Evolutionary conservation across 2,797 vertebrate species (phyloP), one percentile per base, ranked within the genome.

Genomic region (Danionella dracula): DNA sequence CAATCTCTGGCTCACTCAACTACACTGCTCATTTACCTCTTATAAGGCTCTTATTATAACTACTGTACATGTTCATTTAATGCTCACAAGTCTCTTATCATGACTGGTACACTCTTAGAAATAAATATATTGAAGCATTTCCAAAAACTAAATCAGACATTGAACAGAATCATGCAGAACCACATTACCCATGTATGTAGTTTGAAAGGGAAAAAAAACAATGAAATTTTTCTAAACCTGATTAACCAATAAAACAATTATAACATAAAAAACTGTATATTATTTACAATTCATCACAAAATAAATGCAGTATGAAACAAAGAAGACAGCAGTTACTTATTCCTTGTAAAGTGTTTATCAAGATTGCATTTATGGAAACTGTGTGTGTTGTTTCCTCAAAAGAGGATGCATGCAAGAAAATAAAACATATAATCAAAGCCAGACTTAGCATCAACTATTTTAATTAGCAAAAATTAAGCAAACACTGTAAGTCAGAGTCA

Each of bases 381-480:
- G 4, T 19, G 5, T 29, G 34, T 8, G 40, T 37, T 21, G 19
- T 49, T 38, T 41, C 20, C 27, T 42, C 23, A 44, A 58, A 15
- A 20, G 55, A 58, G 23, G 40, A 45, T 23, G 35, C 20, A 20
- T 50, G 11, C 6, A 9, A 13, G 8, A 4, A 62, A 50, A 50
- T 16, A 50, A 38, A 31, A 40, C 32, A 38, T 40, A 11, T n/a
- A 49, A 45, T 40, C 46, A 61, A 61, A 49, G 45, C 44, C 58
- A 50, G 59, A 62, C 19, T 40, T 13, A 61, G 34, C 32, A 49
- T 61, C 60, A 32, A 48, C 37, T 20, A 41, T 27, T 63, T 51
- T 63, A 63, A 51, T 63, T 63, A 63, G 8, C 46, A 50, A 41
- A n/a, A 51, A 63, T 63, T 41, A 41, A 51, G 46, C 23, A 63